Evolutionary conservation across 2,113 vertebrate species (phyloP).

Genomic region (Patagioenas fasciata): DNA sequence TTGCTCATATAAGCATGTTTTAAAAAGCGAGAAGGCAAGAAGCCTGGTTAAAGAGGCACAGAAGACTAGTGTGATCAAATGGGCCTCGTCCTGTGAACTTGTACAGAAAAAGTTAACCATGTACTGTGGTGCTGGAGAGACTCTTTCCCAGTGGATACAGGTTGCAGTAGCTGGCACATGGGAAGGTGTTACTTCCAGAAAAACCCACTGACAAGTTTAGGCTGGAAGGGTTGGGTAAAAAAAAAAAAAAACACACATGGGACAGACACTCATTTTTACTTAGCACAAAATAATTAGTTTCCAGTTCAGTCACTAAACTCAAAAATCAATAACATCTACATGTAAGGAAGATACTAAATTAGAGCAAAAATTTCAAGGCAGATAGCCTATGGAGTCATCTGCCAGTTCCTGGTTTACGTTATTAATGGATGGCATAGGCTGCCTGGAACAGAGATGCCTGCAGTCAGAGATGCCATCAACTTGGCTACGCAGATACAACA

Average conservation of each 20-base stretch:
- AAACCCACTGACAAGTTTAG: neutral
- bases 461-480: neutral
- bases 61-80: neutral
- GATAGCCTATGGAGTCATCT: neutral
- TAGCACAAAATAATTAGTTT: neutral
- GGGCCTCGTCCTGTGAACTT: neutral
- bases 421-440: neutral
- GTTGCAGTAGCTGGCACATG: neutral
- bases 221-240: neutral
- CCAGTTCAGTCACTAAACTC: neutral
- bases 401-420: neutral
- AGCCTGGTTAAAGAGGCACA: neutral
- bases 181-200: neutral
- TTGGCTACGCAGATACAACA: neutral
- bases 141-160: neutral
- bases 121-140: rapidly evolving
- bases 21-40: neutral
- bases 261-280: neutral
- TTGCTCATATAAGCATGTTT: neutral
- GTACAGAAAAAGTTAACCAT: neutral
- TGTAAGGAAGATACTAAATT: neutral
- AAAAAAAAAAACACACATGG: neutral
- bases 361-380: neutral
- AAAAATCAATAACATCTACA: neutral
- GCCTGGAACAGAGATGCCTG: neutral